phyloP scores from a whole-genome alignment of 2,888 invertebrate species.

The Eudasyphora cyanicolor region DNA sequence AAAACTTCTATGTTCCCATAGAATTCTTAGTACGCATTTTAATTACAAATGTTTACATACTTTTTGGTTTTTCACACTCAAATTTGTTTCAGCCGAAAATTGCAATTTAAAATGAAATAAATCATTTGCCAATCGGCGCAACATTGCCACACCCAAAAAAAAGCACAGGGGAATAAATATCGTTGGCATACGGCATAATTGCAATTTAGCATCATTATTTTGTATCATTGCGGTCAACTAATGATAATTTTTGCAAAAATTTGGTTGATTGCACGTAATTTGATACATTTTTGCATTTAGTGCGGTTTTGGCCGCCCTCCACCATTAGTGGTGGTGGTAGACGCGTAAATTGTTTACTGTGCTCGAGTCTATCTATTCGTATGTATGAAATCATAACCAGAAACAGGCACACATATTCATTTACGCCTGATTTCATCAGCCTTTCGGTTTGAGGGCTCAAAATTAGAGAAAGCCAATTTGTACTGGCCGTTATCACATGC shows the following conservation, averaged over 20 bases:
- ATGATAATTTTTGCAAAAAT: constrained; percentile 55
- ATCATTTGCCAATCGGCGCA: background rate
- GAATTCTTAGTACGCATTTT: too few relatives aligned
- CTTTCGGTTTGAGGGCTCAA: background rate
- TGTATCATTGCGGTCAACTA: constrained; percentile 57
- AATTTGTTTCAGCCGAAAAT: background rate
- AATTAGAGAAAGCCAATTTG: background rate
- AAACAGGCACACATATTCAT: background rate
- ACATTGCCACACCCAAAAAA: background rate
- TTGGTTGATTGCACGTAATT: constrained; percentile 59
- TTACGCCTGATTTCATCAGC: background rate
- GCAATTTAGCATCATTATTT: constrained; percentile 49
- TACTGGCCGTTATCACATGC: background rate
- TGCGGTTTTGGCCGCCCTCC: background rate
- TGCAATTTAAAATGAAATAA: constrained; percentile 2
- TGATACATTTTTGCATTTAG: constrained; percentile 47
- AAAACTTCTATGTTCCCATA: too few relatives aligned
- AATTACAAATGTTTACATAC: too few relatives aligned
- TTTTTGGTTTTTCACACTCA: too few relatives aligned
- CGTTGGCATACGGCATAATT: constrained; percentile 43
- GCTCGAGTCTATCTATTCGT: too few relatives aligned
- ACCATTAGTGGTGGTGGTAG: background rate
- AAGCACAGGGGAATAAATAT: constrained; percentile 12
- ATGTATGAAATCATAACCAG: background rate
- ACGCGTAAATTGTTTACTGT: background rate